phyloP scores from a whole-genome alignment of 2,113 vertebrate genomes.

The Marmota flaviventris region DNA sequence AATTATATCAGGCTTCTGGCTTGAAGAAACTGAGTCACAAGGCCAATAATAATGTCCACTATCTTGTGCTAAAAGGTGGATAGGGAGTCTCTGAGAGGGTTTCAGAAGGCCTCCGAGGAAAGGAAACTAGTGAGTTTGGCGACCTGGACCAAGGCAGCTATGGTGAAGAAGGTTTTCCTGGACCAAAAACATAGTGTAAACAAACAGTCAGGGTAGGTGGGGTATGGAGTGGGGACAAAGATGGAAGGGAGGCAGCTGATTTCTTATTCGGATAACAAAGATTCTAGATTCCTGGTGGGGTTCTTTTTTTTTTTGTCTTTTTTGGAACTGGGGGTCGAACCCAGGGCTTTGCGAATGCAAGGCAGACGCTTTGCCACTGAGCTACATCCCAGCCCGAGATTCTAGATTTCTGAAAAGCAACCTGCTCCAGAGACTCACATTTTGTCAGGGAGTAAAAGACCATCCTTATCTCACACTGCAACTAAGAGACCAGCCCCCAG shows the following conservation, averaged over 20 bases:
- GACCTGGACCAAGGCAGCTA: background rate
- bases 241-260: background rate
- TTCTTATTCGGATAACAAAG: background rate
- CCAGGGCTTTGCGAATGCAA: no score
- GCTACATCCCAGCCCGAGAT: no score
- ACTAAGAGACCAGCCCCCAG: background rate
- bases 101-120: background rate
- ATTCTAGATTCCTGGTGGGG: background rate
- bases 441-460: background rate
- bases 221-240: background rate
- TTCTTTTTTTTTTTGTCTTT: no score
- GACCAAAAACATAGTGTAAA: background rate
- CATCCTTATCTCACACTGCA: accelerated
- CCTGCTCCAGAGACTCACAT: background rate
- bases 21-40: background rate
- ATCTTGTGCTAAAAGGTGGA: background rate
- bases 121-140: background rate
- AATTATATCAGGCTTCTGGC: background rate
- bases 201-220: background rate
- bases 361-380: no score
- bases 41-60: background rate
- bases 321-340: no score
- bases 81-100: background rate
- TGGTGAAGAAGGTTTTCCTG: background rate
- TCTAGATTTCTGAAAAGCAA: background rate